Base-by-base conservation (phyloP, 2,888 invertebrate genomes). In the Toxonevra muliebris region DNA sequence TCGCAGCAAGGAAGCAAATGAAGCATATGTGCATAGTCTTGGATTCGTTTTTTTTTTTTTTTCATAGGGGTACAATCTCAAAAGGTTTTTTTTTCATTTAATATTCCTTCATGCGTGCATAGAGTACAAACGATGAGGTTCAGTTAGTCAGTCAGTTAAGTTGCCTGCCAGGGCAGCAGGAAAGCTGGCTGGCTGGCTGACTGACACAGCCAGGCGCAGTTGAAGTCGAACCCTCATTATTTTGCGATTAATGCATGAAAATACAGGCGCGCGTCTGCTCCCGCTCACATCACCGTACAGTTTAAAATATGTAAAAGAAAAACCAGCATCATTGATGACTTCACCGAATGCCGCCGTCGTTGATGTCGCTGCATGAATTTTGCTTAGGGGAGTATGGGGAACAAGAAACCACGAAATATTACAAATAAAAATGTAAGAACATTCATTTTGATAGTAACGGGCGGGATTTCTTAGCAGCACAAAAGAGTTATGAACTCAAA, bases 241-340 rank as follows among this genome's bases (percentile, higher is more conserved):
- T 62, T 65, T 20, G 57, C 62, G 63, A 68, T 70, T 66, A 71
- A 58, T 43, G 45, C 45, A 52, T 48, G 62, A 17, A 30, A 11
- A 12, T 54, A 55, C 13, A 57, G 57, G 20, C 54, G 19, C 41
- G 15, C 41, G 58, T 30, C 30, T 7, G 30, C 30, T 30, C 50
- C 10, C 7, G 40, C 30, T 30, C 30, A 30, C 30, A 30, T 30
- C 30, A 7, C 2, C 30, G 30, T 30, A 30, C 7, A 30, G 30
- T 30, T 30, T 30, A 4, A 30, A 30, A 30, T 30, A 42, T 15
- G 45, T 41, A 40, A 19, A 62, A 8, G 40, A 30, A 63, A 57
- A 54, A 15, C 13, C 60, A 20, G 43, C 19, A 54, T 54, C 15
- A 43, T 63, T 42, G 61, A 1, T 52, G 41, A 40, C 43, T 45